Evolutionary conservation across 2,888 invertebrate genomes (phyloP), one percentile per base, ranked within the genome.

Genomic region (Glyphotaelius pellucidus): DNA sequence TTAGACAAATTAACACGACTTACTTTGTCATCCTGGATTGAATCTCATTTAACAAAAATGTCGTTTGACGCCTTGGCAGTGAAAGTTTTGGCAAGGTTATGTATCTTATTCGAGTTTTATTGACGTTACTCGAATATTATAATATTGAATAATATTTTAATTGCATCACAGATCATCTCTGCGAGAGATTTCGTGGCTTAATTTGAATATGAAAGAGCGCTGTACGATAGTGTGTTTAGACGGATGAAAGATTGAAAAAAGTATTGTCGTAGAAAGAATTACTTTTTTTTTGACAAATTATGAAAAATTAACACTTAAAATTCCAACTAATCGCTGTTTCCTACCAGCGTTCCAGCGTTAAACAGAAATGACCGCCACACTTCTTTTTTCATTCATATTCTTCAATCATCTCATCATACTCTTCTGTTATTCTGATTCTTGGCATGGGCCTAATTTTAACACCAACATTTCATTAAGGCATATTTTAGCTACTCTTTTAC

Each of bases 1-100:
- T 83, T 83, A 83, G 32, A 35, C 83, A 83, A 67, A 83, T 83
- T 83, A 35, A 35, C 83, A 12, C 35, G 83, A 83, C 83, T 83
- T 19, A 38, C 35, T 83, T 7, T n/a, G 31, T 83, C 83, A 35
- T 31, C 81, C 81, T 35, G 83, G 31, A 35, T 5, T 32, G 25
- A 38, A 83, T 38, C 15, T 38, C 35, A 83, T 32, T 32, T 38
- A 2, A 32, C 25, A 32, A 83, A 83, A 35, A 83, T 83, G 83
- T 38, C 35, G 35, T 38, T 83, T 83, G 83, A 83, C 83, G 83
- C 19, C 67, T 67, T 32, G 83, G 5, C 35, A 83, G 83, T 83
- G 83, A 83, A 83, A 83, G 83, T 83, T 83, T 83, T 9, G 83
- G 25, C 83, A 83, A 83, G 83, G 83, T 83, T 83, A 83, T 19